Evolutionary conservation across 2,888 invertebrate species (phyloP).

Genomic region (Hydriomena furcata): DNA sequence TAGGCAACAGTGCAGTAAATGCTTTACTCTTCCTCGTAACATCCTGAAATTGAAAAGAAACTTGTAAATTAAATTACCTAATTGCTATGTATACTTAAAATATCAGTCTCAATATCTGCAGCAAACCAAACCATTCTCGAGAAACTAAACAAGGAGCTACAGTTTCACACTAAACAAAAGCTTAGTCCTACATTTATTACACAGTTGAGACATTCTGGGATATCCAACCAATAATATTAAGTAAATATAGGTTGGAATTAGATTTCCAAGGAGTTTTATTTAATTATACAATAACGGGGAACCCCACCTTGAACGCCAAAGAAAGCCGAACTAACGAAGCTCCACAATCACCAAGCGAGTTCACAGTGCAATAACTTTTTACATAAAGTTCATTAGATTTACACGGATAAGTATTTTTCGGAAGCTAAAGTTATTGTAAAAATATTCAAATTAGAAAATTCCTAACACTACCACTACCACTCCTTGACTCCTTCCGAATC

Average conservation of each 20-base stretch:
- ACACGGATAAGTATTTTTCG: neutral
- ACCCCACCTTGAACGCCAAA: constrained; percentile 10
- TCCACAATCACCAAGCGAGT: neutral
- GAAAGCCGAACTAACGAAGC: neutral
- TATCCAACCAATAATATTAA: no score
- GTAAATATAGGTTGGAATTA: no score
- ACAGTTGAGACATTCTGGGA: no score
- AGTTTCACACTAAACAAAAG: neutral
- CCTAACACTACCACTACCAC: neutral
- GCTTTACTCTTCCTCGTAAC: constrained; percentile 88
- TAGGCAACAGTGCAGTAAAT: constrained; percentile 90
- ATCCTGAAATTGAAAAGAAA: constrained; percentile 62
- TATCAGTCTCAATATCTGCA: no score
- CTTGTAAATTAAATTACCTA: no score
- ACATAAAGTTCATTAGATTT: neutral
- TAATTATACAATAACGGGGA: constrained; percentile 1
- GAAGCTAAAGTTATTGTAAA: neutral
- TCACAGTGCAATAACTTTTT: neutral
- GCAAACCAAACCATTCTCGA: neutral
- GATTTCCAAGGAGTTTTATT: neutral
- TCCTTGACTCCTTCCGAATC: no score
- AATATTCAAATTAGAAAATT: neutral
- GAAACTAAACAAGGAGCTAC: neutral
- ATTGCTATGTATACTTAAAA: no score
- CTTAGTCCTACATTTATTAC: no score